Evolutionary conservation across 2,113 vertebrate species (phyloP), one percentile per base, ranked within the genome.

Genomic region (Verasper variegatus): DNA sequence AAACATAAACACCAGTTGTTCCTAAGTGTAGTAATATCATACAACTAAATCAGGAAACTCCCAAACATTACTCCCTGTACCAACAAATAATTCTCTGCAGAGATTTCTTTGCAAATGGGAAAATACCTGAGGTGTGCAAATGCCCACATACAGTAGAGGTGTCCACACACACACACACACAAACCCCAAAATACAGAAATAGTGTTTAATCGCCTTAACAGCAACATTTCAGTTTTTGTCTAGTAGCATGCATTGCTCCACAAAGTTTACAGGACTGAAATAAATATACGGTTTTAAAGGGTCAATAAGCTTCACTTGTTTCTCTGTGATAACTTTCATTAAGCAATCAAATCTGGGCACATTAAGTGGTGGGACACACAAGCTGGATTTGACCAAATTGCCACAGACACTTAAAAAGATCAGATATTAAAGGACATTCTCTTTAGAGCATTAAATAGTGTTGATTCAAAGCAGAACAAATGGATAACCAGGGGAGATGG

Each of bases 321-420:
- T 59, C 35, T 45, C 49, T 58, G 71, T 71, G 67, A 70, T 42
- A 61, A 78, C 71, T 76, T 68, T 21, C 20, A 78, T 66, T 59
- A 69, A 18, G 21, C 27, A 63, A 61, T 17, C 67, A 71, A 51
- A 24, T 18, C n/a, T 31, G 10, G 64, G 57, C 21, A 74, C 17
- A 45, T 27, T 8, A 17, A 18, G 58, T 20, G 45, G 57, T 68
- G 72, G 63, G 35, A 57, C 54, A 69, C 24, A 69, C 52, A 13
- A 15, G 24, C 4, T 55, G 13, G 67, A 66, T 42, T 26, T 52
- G 18, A 15, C 17, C 27, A 51, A 55, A 54, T 2, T 35, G n/a
- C 20, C 14, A 18, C 1, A 17, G 23, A 31, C 31, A 24, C 57
- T 68, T 8, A 27, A 27, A 58, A 27, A 24, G 7, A 27, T 18